Evolutionary conservation across 2,797 vertebrate species (phyloP).

Genomic region (Tauraco hartlaubi): DNA sequence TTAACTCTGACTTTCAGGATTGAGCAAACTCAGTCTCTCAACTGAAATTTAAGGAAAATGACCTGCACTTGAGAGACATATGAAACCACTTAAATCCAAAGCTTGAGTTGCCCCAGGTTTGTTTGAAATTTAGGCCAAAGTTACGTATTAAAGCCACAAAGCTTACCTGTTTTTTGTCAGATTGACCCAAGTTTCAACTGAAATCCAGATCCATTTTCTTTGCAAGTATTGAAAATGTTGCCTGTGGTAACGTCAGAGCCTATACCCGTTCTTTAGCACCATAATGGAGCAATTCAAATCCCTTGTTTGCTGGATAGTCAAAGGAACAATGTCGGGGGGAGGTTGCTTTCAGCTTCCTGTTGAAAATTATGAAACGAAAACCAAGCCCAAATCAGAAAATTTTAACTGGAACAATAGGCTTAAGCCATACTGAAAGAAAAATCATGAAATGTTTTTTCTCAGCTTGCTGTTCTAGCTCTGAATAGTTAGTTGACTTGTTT

Average conservation of each 20-base stretch:
- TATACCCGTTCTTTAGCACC: background rate
- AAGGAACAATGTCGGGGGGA: background rate
- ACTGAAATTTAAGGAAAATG: conserved; percentile 48
- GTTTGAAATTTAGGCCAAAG: conserved; percentile 55
- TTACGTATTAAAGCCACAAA: conserved; percentile 27
- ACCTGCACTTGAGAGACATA: conserved; percentile 15
- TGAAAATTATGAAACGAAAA: conserved; percentile 1
- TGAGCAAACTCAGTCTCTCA: conserved; percentile 24
- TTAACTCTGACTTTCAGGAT: conserved; percentile 32
- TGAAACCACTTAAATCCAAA: conserved; percentile 56
- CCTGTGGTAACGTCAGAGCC: background rate
- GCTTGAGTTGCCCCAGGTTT: background rate
- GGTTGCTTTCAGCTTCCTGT: background rate
- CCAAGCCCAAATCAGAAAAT: background rate
- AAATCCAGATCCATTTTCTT: conserved; percentile 12
- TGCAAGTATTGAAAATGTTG: background rate
- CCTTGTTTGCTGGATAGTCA: background rate
- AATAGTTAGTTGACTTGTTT: background rate
- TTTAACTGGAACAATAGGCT: background rate
- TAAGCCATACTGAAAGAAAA: background rate
- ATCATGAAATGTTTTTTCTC: background rate
- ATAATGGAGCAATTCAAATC: background rate
- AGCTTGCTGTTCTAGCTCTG: background rate
- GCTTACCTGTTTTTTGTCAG: conserved; percentile 58
- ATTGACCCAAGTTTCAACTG: conserved; percentile 27